Conservation (phyloP, 1,140 invertebrate species). For the Colletes latitarsis region DNA sequence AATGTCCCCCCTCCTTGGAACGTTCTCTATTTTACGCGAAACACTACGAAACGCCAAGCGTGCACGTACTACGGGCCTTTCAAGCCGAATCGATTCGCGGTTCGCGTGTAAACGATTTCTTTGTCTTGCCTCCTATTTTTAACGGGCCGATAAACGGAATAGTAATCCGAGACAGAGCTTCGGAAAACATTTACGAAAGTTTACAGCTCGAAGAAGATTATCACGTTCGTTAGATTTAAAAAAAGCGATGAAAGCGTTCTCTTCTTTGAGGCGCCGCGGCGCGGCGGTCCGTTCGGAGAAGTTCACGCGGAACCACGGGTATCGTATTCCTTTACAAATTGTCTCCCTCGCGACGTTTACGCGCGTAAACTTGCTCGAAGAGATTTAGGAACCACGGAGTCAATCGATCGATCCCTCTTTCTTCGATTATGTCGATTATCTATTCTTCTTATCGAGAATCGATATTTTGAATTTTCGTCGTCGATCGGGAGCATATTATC, state of each 20-base stretch:
- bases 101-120: background rate
- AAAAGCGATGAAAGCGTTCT: slow-evolving; percentile 1
- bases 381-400: background rate
- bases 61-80: too few species aligned
- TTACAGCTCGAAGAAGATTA: background rate
- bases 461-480: too few species aligned
- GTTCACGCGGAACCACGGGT: background rate
- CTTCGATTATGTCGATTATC: background rate
- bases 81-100: too few species aligned
- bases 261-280: too few species aligned
- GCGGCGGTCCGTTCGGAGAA: background rate
- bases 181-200: background rate
- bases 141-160: background rate
- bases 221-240: background rate
- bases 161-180: background rate
- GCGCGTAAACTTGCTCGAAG: background rate
- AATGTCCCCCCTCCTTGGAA: too few species aligned
- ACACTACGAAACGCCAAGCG: too few species aligned
- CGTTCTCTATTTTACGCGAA: too few species aligned
- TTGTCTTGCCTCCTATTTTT: background rate
- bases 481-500: too few species aligned
- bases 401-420: background rate
- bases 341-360: background rate
- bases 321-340: background rate
- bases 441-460: too few species aligned